A percentile compares a stretch with the other conserved stretches of the same genome.
Conservation (phyloP, 1,140 invertebrate genomes). For the Piezodorus guildinii region DNA sequence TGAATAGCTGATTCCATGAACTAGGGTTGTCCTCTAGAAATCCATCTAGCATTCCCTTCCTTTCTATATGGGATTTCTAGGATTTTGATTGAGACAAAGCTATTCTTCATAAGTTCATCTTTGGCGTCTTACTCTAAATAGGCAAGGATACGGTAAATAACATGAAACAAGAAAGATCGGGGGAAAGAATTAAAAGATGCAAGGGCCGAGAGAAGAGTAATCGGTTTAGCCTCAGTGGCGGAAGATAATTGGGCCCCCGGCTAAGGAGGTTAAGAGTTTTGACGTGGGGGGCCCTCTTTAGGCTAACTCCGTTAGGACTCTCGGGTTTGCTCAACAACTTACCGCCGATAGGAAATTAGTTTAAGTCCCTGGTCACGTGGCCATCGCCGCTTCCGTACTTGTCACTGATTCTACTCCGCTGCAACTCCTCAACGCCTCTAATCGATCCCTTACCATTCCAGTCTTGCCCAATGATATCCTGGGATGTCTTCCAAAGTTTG, state of each 20-base stretch:
- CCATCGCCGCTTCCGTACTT: background rate
- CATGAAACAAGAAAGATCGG: no score
- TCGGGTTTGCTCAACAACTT: conserved; percentile 9
- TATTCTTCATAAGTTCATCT: no score
- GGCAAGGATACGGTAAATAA: background rate
- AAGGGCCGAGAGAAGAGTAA: background rate
- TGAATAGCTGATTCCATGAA: no score
- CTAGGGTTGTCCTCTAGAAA: no score
- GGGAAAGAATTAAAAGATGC: no score
- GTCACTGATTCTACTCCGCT: background rate
- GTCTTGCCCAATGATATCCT: no score
- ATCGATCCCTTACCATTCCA: background rate
- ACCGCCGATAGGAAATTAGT: conserved; percentile 11
- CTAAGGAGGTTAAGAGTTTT: conserved; percentile 13
- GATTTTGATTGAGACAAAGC: no score
- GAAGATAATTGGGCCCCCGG: conserved; percentile 1
- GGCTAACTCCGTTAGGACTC: conserved; percentile 10
- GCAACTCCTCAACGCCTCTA: background rate
- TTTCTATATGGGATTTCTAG: no score
- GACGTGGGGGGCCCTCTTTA: conserved; percentile 11
- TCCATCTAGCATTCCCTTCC: no score
- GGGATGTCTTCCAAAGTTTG: no score
- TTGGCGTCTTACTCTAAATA: no score
- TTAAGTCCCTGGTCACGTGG: conserved; percentile 13
- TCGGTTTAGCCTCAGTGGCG: background rate